Evolutionary conservation across 2,113 vertebrate species (phyloP).

Genomic region (Rhinolophus ferrumequinum): DNA sequence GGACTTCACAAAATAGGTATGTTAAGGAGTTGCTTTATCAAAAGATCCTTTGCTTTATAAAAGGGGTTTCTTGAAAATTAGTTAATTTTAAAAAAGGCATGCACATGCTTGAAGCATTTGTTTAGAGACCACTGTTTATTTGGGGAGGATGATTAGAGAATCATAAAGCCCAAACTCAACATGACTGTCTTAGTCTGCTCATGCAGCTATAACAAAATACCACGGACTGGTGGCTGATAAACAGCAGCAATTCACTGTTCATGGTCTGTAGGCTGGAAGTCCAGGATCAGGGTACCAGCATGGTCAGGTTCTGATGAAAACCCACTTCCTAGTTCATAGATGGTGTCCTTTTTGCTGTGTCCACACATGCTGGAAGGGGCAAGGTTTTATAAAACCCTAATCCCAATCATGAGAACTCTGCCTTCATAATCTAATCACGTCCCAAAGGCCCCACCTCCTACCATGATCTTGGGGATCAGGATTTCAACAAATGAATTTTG

Average conservation of each 20-base stretch:
- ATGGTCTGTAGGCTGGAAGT: not conserved
- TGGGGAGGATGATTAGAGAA: not conserved
- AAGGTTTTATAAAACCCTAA: not conserved
- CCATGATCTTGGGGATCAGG: not conserved
- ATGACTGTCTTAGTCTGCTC: not conserved
- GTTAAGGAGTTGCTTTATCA: constrained; percentile 21
- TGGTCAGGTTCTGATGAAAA: not conserved
- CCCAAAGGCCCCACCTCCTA: not conserved
- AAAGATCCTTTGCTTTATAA: constrained; percentile 17
- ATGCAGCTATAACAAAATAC: not conserved
- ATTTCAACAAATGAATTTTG: not conserved
- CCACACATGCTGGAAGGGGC: not conserved
- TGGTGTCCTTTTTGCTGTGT: not conserved
- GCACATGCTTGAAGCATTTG: not conserved
- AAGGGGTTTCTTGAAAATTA: not conserved
- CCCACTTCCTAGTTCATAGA: not conserved
- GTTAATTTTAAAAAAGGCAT: constrained; percentile 27
- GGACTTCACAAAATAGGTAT: constrained; percentile 22
- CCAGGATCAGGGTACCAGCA: not conserved
- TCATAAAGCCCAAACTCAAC: not conserved
- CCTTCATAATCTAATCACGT: not conserved
- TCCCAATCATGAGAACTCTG: not conserved
- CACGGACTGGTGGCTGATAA: not conserved
- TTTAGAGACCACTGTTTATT: not conserved
- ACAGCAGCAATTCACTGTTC: not conserved